Evolutionary conservation across 2,888 invertebrate genomes (phyloP).

Genomic region (Herminia tarsipennalis): DNA sequence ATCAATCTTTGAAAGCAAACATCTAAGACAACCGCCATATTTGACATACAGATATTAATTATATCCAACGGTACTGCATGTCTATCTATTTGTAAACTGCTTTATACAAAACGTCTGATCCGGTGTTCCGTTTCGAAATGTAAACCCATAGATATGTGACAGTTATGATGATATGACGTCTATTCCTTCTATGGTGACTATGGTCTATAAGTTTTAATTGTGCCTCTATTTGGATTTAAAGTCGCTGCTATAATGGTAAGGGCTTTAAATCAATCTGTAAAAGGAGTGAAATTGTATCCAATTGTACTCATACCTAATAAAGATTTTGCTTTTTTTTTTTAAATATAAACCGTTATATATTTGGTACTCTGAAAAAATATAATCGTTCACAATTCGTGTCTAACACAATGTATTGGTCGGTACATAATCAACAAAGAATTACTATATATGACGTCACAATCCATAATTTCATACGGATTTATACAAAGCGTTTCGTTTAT

Average conservation of each 20-base stretch:
- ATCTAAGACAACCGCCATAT: slow-evolving; percentile 5
- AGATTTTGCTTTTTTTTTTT: too few species aligned
- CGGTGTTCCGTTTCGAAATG: slow-evolving; percentile 3
- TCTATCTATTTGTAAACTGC: slow-evolving; percentile 19
- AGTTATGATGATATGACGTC: neutral
- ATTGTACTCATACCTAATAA: too few species aligned
- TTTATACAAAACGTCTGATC: slow-evolving; percentile 28
- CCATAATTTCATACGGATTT: too few species aligned
- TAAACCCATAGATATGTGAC: slow-evolving; percentile 1
- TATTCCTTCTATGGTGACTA: neutral
- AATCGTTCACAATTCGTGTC: too few species aligned
- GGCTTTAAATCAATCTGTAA: neutral
- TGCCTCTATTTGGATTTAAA: slow-evolving; percentile 1
- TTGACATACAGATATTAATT: slow-evolving; percentile 7
- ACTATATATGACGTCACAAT: too few species aligned
- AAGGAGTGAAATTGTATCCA: slow-evolving; percentile 1
- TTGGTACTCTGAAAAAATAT: too few species aligned
- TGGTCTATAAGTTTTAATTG: slow-evolving; percentile 5
- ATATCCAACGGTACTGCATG: slow-evolving; percentile 14
- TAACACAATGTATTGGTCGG: too few species aligned
- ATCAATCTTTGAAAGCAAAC: neutral
- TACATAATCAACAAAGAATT: too few species aligned
- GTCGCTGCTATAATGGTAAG: neutral
- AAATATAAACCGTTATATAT: too few species aligned
- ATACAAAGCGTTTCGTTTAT: too few species aligned